Evolutionary conservation across 2,113 vertebrate genomes (phyloP).

Genomic region (Sapayoa aenigma): DNA sequence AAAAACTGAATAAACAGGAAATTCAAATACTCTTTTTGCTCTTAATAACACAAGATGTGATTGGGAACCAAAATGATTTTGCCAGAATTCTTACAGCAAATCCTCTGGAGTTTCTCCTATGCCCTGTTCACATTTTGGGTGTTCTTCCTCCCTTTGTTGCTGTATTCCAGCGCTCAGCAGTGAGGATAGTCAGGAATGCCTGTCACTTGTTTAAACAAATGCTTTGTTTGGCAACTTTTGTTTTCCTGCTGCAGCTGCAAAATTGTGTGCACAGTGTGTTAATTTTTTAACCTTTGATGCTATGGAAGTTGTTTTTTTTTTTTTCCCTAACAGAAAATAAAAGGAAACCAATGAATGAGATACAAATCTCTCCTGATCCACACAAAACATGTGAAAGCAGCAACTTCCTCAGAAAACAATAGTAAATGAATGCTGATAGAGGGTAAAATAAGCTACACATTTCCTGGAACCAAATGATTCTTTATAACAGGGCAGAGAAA

Average conservation of each 20-base stretch:
- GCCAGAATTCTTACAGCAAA: neutral
- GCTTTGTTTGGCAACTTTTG: conserved; percentile 55
- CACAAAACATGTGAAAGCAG: conserved; percentile 2
- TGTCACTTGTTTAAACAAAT: conserved; percentile 41
- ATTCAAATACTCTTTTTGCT: neutral
- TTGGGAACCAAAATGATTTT: neutral
- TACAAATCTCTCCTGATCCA: conserved; percentile 9
- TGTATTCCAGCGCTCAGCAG: neutral
- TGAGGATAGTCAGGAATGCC: conserved; percentile 14
- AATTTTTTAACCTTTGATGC: conserved; percentile 64
- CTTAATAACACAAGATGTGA: neutral
- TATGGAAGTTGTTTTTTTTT: neutral
- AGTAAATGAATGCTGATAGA: conserved; percentile 11
- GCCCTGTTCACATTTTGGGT: neutral
- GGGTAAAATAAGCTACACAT: neutral
- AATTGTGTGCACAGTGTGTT: conserved; percentile 58
- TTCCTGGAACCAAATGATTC: conserved; percentile 28
- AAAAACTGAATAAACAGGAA: neutral
- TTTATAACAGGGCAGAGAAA: neutral
- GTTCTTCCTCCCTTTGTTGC: neutral
- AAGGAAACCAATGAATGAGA: conserved; percentile 36
- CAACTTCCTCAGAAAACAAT: conserved; percentile 43
- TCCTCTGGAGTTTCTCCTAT: neutral
- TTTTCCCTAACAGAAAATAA: neutral
- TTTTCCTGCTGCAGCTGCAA: conserved; percentile 44